Evolutionary conservation across 2,888 invertebrate species (phyloP), one percentile per base, ranked within the genome.

Genomic region (Mimumesa dahlbomi): DNA sequence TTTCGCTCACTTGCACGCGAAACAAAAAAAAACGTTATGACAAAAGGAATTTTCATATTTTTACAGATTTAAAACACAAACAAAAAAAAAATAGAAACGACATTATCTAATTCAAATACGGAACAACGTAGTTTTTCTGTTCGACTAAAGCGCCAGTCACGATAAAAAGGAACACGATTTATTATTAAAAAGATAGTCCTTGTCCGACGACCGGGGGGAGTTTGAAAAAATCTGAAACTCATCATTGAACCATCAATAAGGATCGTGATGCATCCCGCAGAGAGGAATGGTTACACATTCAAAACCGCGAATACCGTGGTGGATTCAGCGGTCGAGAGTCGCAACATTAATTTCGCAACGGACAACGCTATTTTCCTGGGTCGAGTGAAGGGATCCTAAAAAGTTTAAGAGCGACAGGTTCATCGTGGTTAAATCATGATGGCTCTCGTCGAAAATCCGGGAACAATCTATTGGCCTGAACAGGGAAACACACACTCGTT

Each of bases 371-470:
- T 49, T 21, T 34, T 7, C 19, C 11, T 19, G 34, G 14, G 52
- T 46, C 49, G 38, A 70, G 38, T 11, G 31, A 46, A 34, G 40
- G 18, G 19, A 42, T 48, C 36, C 52, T 40, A 46, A 61, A 68
- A 42, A 54, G 42, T 18, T 9, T 21, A 38, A 45, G 31, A 54
- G 38, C 21, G 14, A 31, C 58, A 53, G 29, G 54, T 49, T 50
- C 56, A 48, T 53, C 6, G 46, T 22, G 5, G 72, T 48, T 63
- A 63, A 59, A 14, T 31, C 56, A 45, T 62, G 53, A 62, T 70
- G 53, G 49, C 34, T 70, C 67, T 53, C 43, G 18, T 46, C 25
- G 70, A 73, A 70, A 73, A 63, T 72, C 46, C 54, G 48, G 29
- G 36, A 25, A 53, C 61, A 34, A 73, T 74, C 59, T 42, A 61